Conservation (phyloP, 2,797 vertebrate species). For the Selene dorsalis region DNA sequence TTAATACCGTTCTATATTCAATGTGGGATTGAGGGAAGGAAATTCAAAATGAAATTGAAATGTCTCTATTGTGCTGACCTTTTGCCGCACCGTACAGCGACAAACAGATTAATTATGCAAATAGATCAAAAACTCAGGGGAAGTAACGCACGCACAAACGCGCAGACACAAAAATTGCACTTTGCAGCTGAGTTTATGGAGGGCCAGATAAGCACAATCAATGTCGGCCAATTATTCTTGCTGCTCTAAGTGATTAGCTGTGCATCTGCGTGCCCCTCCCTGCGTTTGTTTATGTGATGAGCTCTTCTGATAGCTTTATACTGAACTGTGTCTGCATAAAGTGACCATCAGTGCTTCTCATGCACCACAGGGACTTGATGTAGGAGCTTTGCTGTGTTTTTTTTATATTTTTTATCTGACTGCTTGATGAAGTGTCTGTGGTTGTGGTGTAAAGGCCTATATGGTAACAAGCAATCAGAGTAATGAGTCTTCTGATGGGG, state of each 20-base stretch:
- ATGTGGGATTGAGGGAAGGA: constrained; percentile 1
- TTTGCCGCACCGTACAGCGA: constrained; percentile 34
- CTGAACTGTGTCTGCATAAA: constrained; percentile 55
- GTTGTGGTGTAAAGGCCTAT: constrained; percentile 28
- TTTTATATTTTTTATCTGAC: not conserved
- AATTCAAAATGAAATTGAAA: constrained; percentile 36
- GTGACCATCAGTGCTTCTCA: constrained; percentile 46
- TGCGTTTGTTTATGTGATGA: constrained; percentile 56
- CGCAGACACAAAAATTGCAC: constrained; percentile 15
- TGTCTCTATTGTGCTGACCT: constrained; percentile 39
- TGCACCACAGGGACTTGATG: constrained; percentile 39
- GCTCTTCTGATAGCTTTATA: constrained; percentile 57
- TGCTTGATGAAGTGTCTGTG: constrained; percentile 52
- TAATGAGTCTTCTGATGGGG: constrained; percentile 39
- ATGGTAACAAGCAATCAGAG: constrained; percentile 43
- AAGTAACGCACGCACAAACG: not conserved
- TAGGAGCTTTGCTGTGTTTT: constrained; percentile 30
- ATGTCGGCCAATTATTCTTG: constrained; percentile 74
- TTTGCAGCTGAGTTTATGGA: constrained; percentile 59
- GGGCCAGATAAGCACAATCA: constrained; percentile 77
- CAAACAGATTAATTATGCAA: constrained; percentile 63
- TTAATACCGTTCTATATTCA: not conserved
- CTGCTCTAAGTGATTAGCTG: constrained; percentile 71
- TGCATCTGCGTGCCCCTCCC: constrained; percentile 47
- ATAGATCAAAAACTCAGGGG: constrained; percentile 41